Evolutionary conservation across 2,888 invertebrate species (phyloP), one percentile per base, ranked within the genome.

Genomic region (Tachystola acroxantha): DNA sequence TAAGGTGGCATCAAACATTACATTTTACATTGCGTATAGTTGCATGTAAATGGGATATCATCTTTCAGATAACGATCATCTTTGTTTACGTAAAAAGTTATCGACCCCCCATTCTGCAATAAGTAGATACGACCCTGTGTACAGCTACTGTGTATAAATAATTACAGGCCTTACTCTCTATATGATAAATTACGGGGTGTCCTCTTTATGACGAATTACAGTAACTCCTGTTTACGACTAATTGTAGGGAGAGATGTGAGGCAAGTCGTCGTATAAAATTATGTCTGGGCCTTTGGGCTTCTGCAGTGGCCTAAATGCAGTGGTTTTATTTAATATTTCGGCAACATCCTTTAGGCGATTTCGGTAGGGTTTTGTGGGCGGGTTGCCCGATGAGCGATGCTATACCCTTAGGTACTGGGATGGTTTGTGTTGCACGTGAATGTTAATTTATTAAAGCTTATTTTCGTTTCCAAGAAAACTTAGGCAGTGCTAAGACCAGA

Each of bases 221-320:
- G 65, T 60, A 60, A 61, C 59, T 64, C 56, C 61, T 59, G 34
- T 42, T 45, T 40, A 62, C 61, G 50, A 57, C 63, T 71, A 71
- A 74, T 75, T 72, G 65, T 47, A 58, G 64, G 61, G 64, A n/a
- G 61, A 55, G 60, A 60, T 65, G 66, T 64, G 64, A 65, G 64
- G 10, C 12, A 14, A 27, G 11, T 27, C 7, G 27, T 27, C n/a
- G 25, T 14, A 13, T 10, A 9, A 25, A 25, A 25, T 25, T 33
- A 25, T 33, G 12, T 11, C n/a, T n/a, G 27, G 9, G 32, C 32
- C 25, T 25, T 9, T 26, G 10, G 33, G 33, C 32, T 32, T 32
- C 24, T 25, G 24, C 13, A 5, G 19, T 30, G 6, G 30, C 30
- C 14, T 6, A 13, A 11, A 13, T 16, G 7, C 13, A 9, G 29